Conservation (phyloP, 2,888 invertebrate genomes). For the Hydraecia micacea region DNA sequence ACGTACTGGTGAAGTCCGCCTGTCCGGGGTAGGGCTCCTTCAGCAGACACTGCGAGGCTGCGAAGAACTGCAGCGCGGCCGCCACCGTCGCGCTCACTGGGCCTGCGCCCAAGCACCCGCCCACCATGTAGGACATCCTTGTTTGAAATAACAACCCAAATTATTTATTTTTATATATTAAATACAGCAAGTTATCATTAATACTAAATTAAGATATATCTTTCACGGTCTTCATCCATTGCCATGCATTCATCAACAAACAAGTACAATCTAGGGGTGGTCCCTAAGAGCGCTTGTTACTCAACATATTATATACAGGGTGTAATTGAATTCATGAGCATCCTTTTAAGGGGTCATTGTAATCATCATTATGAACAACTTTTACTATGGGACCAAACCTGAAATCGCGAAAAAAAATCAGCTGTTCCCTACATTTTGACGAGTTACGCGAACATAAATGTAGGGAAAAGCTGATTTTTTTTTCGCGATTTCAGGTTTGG, state of each 20-base stretch:
- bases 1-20: constrained; percentile 68
- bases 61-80: constrained; percentile 82
- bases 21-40: constrained; percentile 77
- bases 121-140: constrained; percentile 30
- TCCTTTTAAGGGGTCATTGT: too few species aligned
- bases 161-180: not conserved
- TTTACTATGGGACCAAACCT: too few species aligned
- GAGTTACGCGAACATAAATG: too few species aligned
- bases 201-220: not conserved
- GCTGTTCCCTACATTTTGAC: too few species aligned
- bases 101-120: constrained; percentile 59
- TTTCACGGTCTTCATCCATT: not conserved
- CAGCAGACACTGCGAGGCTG: constrained; percentile 80
- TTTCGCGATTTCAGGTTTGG: too few species aligned
- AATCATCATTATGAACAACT: too few species aligned
- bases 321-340: too few species aligned
- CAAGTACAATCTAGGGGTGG: not conserved
- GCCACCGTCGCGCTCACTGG: constrained; percentile 71
- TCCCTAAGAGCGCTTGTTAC: not conserved
- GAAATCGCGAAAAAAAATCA: too few species aligned
- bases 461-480: too few species aligned
- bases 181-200: not conserved
- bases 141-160: not conserved
- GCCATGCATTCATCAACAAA: not conserved
- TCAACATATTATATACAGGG: not conserved